Evolutionary conservation across 2,888 invertebrate genomes (phyloP).

Genomic region (Pyrrhosoma nymphula): DNA sequence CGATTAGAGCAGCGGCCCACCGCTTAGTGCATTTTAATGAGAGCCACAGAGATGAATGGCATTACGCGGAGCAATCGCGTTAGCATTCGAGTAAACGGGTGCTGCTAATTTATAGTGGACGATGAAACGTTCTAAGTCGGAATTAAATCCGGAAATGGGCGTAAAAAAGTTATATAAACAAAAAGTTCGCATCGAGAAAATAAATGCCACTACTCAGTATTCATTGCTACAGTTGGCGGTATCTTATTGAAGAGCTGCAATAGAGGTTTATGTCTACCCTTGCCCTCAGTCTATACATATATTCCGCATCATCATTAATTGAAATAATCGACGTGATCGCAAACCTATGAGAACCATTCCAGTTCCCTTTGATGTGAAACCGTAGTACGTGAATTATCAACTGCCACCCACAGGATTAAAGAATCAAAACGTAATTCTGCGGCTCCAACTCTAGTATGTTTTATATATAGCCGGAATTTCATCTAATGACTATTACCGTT

Average conservation of each 20-base stretch:
- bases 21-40: conserved; percentile 8
- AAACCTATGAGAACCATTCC: no score
- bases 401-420: no score
- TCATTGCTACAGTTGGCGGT: not conserved
- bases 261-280: not conserved
- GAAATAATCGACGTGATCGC: no score
- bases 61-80: not conserved
- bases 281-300: not conserved
- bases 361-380: no score
- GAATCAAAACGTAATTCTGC: no score
- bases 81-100: not conserved
- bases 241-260: not conserved
- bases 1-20: not conserved
- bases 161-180: not conserved
- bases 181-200: not conserved
- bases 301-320: not conserved
- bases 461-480: no score
- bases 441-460: no score
- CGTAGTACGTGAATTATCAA: no score
- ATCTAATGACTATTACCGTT: no score
- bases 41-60: not conserved
- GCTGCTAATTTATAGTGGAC: not conserved
- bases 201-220: not conserved
- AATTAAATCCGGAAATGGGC: not conserved
- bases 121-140: not conserved